Evolutionary conservation across 2,113 vertebrate species (phyloP).

Genomic region (Forbesichthys agassizii): DNA sequence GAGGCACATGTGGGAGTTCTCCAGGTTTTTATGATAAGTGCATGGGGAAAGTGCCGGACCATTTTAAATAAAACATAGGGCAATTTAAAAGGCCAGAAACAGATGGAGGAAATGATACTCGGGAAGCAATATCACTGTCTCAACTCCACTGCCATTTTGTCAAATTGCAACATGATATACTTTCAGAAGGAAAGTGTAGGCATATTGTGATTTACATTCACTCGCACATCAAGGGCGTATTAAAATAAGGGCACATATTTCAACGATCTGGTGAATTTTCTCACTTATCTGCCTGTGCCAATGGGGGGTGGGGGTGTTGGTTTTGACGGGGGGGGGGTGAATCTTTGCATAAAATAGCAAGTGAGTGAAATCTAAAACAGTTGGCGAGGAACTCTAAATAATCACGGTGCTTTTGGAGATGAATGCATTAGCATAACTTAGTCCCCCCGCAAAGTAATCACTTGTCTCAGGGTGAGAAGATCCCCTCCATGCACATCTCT

Average conservation of each 20-base stretch:
- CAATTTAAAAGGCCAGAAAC: slow-evolving; percentile 57
- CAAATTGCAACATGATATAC: slow-evolving; percentile 62
- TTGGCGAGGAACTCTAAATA: slow-evolving; percentile 81
- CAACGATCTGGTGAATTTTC: slow-evolving; percentile 69
- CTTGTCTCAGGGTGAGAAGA: slow-evolving; percentile 72
- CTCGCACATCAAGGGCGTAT: slow-evolving; percentile 77
- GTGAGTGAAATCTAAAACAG: slow-evolving; percentile 79
- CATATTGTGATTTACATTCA: slow-evolving; percentile 75
- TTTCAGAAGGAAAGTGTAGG: slow-evolving; percentile 50
- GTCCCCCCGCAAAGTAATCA: slow-evolving; percentile 75
- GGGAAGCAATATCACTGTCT: slow-evolving; percentile 52
- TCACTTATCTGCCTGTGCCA: slow-evolving; percentile 69
- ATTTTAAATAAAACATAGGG: slow-evolving; percentile 61
- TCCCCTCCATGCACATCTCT: slow-evolving; percentile 71
- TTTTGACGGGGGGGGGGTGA: background rate
- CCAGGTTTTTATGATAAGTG: slow-evolving; percentile 24
- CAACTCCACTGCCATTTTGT: slow-evolving; percentile 63
- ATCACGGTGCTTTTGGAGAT: slow-evolving; percentile 79
- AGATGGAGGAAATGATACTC: slow-evolving; percentile 58
- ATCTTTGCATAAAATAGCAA: slow-evolving; percentile 80
- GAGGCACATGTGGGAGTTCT: no score
- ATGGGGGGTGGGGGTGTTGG: slow-evolving; percentile 25
- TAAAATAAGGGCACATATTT: slow-evolving; percentile 76
- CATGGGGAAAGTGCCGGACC: slow-evolving; percentile 29
- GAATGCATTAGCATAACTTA: slow-evolving; percentile 83